Conservation (phyloP, 2,888 invertebrate genomes). For the Anthophora plumipes region DNA sequence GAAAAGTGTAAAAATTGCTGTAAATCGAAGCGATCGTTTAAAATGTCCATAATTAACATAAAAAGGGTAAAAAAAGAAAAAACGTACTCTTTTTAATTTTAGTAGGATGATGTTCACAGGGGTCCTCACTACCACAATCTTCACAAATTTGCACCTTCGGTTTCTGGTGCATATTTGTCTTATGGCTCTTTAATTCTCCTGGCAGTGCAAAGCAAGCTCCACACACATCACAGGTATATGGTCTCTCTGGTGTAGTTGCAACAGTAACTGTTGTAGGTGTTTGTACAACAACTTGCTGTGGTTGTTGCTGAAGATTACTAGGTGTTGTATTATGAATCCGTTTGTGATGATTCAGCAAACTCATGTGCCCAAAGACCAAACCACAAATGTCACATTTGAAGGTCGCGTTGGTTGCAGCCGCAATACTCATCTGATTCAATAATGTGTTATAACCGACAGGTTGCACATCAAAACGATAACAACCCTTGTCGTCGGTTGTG, state of each 20-base stretch:
- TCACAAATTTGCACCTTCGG: conserved; percentile 83
- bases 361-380: conserved; percentile 93
- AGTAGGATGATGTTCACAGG: conserved; percentile 84
- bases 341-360: conserved; percentile 94
- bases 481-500: conserved; percentile 85
- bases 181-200: conserved; percentile 85
- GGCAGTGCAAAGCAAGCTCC: conserved; percentile 85
- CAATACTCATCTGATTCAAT: conserved; percentile 94
- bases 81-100: conserved; percentile 83
- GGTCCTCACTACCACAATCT: conserved; percentile 83
- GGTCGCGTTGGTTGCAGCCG: conserved; percentile 90
- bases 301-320: conserved; percentile 81
- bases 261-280: conserved; percentile 84
- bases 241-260: conserved; percentile 82
- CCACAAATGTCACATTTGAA: conserved; percentile 96
- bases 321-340: conserved; percentile 89
- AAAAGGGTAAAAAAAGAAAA: not conserved
- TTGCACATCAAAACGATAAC: conserved; percentile 85
- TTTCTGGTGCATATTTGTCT: conserved; percentile 84
- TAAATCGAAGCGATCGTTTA: not conserved
- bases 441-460: conserved; percentile 91
- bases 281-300: conserved; percentile 84
- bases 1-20: not conserved
- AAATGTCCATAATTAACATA: not conserved
- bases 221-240: conserved; percentile 85